These are phyloP conservation scores for Eurypyga helias DNA, from an alignment of 2,113 vertebrate genomes.

Conservation along the genomic window DNA sequence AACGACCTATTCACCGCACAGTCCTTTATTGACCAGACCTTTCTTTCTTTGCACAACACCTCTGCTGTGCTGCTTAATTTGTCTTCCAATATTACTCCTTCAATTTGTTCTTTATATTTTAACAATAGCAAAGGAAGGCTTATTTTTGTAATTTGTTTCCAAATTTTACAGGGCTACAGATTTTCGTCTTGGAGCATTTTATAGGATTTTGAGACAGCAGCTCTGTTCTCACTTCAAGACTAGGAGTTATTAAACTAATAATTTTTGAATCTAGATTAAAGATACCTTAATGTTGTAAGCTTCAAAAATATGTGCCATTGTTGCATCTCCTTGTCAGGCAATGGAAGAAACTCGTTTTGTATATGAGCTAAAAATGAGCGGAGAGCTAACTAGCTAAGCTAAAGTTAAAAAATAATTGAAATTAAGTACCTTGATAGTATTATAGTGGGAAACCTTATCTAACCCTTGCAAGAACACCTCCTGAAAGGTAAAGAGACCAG, in stretches of 20 bases:
- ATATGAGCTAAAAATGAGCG: neutral
- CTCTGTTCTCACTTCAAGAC: neutral
- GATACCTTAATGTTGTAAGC: neutral
- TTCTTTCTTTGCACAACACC: neutral
- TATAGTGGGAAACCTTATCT: neutral
- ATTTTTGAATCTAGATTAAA: neutral
- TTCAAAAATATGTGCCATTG: neutral
- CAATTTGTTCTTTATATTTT: neutral
- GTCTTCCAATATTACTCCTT: neutral
- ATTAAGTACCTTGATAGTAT: neutral
- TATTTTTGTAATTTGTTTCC: neutral
- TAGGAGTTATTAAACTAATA: neutral
- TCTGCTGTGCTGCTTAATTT: neutral
- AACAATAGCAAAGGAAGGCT: neutral
- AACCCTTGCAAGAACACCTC: neutral
- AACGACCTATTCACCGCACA: neutral
- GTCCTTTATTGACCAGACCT: neutral
- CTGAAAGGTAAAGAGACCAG: neutral
- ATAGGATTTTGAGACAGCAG: neutral
- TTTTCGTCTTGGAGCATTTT: neutral
- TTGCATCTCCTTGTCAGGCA: neutral
- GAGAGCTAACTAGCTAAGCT: neutral
- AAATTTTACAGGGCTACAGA: neutral
- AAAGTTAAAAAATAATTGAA: neutral
- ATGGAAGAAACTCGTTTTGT: neutral